Evolutionary conservation across 2,113 vertebrate species (phyloP), one percentile per base, ranked within the genome.

Genomic region (Synodontis membranacea): DNA sequence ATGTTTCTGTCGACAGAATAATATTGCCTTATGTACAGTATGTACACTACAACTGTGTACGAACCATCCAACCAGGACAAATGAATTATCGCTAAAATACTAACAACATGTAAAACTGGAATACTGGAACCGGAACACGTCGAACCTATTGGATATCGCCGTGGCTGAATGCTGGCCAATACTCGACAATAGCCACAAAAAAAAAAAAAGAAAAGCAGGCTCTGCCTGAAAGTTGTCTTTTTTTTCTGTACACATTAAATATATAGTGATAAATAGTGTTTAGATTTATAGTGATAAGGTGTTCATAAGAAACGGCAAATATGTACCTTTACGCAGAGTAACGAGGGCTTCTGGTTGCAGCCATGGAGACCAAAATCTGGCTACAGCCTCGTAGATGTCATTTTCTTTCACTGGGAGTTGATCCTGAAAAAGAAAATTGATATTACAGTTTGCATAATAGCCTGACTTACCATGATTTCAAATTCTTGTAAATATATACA

Each of bases 331-430:
- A 68, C 92, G 95, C 79, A 99, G 94, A 0, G 97, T 99, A 85
- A 14, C 82, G 70, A 97, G 88, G 85, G 97, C 96, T 58, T 97
- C 96, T 64, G 94, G 89, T 70, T 93, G 90, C 79, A 99, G 90
- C 98, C 98, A 99, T 2, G 93, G 95, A 11, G 94, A 93, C 98
- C 98, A 99, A 85, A 98, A 94, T 80, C 94, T 90, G 42, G 96
- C 96, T 50, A 94, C 97, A 12, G 97, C 96, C 79, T 92, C 89
- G 84, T 99, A 99, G 87, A 99, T 92, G 87, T 94, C 94, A 85
- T 94, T 98, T 15, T 93, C 93, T 23, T 92, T 91, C 1, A 91
- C 75, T 48, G 96, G 96, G 91, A 98, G 92, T 90, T 99, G 98
- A 92, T 99, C 97, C 98, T 99, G 83, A 88, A 56, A 93, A 39